Conservation (phyloP, 2,888 invertebrate species). For the Deroplatys truncata region DNA sequence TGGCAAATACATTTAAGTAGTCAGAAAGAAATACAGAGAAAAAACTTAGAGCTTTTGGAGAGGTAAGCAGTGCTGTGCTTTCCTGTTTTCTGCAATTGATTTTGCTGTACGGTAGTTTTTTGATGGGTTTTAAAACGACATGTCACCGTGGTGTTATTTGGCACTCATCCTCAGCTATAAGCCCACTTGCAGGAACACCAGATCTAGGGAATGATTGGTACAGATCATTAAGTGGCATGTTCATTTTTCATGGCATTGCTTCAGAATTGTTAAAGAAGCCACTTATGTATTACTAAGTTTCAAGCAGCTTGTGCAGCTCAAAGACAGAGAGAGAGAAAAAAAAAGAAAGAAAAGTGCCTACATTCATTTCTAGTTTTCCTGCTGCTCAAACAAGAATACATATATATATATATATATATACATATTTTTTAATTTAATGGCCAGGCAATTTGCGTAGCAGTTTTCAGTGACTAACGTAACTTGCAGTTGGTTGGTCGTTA, state of each 20-base stretch:
- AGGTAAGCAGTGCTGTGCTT: neutral
- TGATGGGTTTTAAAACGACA: slow-evolving; percentile 27
- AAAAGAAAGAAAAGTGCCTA: neutral
- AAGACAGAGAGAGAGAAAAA: neutral
- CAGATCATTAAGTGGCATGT: no score
- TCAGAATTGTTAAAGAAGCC: neutral
- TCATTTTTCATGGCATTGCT: neutral
- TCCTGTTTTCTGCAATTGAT: slow-evolving; percentile 28
- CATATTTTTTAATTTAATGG: slow-evolving; percentile 15
- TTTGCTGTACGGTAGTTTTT: slow-evolving; percentile 31
- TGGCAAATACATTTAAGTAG: neutral
- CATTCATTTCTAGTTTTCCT: neutral
- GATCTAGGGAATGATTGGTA: slow-evolving; percentile 1
- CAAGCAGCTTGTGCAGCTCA: neutral
- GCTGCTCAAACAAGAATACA: neutral
- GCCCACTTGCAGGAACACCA: slow-evolving; percentile 22
- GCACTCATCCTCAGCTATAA: slow-evolving; percentile 25
- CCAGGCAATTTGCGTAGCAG: slow-evolving; percentile 24
- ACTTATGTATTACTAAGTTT: neutral
- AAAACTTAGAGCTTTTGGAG: neutral
- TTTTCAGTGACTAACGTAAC: slow-evolving; percentile 24
- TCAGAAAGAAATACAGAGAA: no score
- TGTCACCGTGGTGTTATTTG: slow-evolving; percentile 29
- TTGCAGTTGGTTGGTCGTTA: slow-evolving; percentile 24
- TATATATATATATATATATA: neutral